These are phyloP conservation scores for Acanthosepion lycidas DNA, from an alignment of 2,888 invertebrate species.

Conservation along the genomic window DNA sequence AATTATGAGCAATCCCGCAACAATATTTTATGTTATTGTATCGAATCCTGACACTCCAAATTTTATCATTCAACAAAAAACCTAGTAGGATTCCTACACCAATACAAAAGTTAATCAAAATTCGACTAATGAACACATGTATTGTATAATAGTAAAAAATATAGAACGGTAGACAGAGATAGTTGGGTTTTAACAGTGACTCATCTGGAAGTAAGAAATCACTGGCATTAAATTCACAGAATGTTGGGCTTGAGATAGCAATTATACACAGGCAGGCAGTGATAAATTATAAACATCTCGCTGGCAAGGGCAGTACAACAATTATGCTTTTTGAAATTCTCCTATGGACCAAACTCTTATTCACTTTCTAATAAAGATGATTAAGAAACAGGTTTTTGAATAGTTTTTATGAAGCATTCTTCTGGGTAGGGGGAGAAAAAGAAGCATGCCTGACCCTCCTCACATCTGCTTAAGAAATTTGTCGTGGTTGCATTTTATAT, in stretches of 20 bases:
- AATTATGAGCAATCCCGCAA: no score
- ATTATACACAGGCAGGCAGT: background rate
- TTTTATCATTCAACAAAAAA: no score
- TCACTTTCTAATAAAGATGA: background rate
- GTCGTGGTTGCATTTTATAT: background rate
- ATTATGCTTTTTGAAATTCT: background rate
- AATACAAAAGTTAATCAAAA: no score
- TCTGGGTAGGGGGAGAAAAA: background rate
- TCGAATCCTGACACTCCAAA: no score
- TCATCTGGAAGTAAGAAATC: background rate
- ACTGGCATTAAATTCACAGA: background rate
- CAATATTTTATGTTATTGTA: no score
- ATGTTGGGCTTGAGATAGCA: background rate
- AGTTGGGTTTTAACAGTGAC: background rate
- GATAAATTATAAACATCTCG: background rate
- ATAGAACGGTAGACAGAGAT: no score
- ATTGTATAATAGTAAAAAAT: no score
- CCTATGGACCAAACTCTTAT: background rate
- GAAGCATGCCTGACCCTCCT: background rate
- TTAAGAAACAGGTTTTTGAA: background rate
- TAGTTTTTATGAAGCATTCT: background rate
- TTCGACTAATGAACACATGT: no score
- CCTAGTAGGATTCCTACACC: no score
- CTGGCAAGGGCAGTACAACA: background rate
- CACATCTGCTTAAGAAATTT: background rate